These are phyloP conservation scores for Pterois miles DNA, from an alignment of 2,797 vertebrate species.

Conservation along the genomic window DNA sequence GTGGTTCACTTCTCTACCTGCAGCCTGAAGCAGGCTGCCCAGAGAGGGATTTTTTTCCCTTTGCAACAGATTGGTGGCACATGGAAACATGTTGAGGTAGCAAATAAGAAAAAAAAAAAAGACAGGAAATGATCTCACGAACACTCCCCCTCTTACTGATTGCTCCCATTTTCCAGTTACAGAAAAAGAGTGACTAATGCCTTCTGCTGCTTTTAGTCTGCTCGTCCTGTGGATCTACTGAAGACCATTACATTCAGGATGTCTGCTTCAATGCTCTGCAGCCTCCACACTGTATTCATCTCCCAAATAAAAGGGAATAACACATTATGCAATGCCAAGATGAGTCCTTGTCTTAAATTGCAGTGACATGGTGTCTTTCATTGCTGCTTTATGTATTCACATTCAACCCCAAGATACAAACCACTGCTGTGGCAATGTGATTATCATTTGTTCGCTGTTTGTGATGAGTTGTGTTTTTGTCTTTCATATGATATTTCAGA, in stretches of 20 bases:
- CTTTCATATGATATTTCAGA: background rate
- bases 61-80: conserved; percentile 71
- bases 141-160: conserved; percentile 79
- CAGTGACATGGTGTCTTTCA: background rate
- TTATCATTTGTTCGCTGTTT: background rate
- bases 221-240: conserved; percentile 61
- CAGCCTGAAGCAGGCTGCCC: conserved; percentile 26
- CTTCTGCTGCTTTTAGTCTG: conserved; percentile 61
- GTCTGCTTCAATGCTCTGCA: conserved; percentile 49
- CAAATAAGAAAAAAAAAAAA: conserved; percentile 69
- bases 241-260: conserved; percentile 56
- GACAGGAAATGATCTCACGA: conserved; percentile 88
- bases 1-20: conserved; percentile 42
- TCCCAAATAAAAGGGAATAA: conserved; percentile 54
- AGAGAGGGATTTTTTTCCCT: conserved; percentile 37
- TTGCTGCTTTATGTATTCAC: background rate
- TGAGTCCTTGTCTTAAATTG: background rate
- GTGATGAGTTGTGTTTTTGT: background rate
- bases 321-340: conserved; percentile 28
- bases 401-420: background rate
- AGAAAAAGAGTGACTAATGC: conserved; percentile 81
- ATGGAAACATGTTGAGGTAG: conserved; percentile 83
- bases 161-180: conserved; percentile 86
- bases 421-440: background rate
- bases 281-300: conserved; percentile 66